phyloP scores from a whole-genome alignment of 2,797 vertebrate species.

The Brotula barbata region DNA sequence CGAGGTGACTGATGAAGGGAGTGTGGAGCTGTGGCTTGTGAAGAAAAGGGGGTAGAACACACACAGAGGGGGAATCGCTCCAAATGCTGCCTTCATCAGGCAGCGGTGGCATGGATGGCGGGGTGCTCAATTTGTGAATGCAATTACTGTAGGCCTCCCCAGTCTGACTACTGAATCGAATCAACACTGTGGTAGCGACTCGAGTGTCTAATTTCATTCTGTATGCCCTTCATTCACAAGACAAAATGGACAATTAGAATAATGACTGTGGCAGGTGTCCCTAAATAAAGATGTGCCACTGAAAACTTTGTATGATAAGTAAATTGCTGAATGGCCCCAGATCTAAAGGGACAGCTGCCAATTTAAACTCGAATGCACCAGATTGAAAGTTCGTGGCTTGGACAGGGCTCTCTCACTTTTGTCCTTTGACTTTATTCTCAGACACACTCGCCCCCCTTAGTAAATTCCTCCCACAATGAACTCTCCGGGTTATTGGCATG shows the following conservation, averaged over 20 bases:
- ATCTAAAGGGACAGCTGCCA: slow-evolving; percentile 59
- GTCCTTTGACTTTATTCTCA: slow-evolving; percentile 56
- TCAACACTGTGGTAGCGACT: slow-evolving; percentile 62
- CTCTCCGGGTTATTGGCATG: slow-evolving; percentile 48
- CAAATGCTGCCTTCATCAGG: slow-evolving; percentile 52
- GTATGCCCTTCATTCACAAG: slow-evolving; percentile 53
- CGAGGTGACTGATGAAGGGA: slow-evolving; percentile 67
- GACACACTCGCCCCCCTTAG: slow-evolving; percentile 40
- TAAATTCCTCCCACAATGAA: slow-evolving; percentile 32
- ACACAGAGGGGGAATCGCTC: slow-evolving; percentile 27
- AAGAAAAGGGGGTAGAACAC: slow-evolving; percentile 41
- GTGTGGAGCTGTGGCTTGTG: slow-evolving; percentile 54
- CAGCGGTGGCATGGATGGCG: slow-evolving; percentile 25
- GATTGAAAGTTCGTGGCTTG: slow-evolving; percentile 16
- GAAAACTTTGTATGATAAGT: slow-evolving; percentile 16
- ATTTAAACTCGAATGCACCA: slow-evolving; percentile 28
- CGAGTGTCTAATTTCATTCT: slow-evolving; percentile 65
- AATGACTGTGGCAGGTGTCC: slow-evolving; percentile 63
- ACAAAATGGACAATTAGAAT: slow-evolving; percentile 58
- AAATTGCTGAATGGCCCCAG: slow-evolving; percentile 27
- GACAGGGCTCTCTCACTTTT: slow-evolving; percentile 45
- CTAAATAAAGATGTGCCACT: slow-evolving; percentile 36
- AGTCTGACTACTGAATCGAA: slow-evolving; percentile 64
- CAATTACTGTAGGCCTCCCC: slow-evolving; percentile 70
- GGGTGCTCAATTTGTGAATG: slow-evolving; percentile 59